Percentiles rank a stretch among this genome's conserved stretches.
Conservation (phyloP, 2,888 invertebrate species). For the Gonocerus acuteangulatus region DNA sequence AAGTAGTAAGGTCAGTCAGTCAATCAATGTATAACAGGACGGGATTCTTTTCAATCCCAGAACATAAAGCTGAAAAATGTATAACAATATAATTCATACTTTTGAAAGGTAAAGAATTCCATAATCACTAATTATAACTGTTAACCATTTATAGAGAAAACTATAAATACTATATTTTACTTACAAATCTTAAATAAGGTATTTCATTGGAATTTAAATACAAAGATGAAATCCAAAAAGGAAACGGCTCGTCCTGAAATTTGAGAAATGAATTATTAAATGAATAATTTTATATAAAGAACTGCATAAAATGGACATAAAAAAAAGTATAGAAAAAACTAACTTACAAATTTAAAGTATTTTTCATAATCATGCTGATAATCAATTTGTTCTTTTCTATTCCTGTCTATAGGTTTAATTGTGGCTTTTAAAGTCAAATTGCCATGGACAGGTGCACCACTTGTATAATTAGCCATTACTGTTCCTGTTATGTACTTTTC, state of each 20-base stretch:
- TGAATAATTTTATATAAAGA: too few relatives aligned
- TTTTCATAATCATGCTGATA: slow-evolving; percentile 49
- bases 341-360: slow-evolving; percentile 65
- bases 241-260: slow-evolving; percentile 64
- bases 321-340: neutral
- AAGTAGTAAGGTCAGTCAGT: too few relatives aligned
- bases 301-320: neutral
- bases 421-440: slow-evolving; percentile 80
- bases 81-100: too few relatives aligned
- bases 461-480: slow-evolving; percentile 91
- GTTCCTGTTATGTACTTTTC: slow-evolving; percentile 76
- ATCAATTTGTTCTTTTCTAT: slow-evolving; percentile 37
- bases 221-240: slow-evolving; percentile 67
- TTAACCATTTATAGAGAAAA: too few relatives aligned
- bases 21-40: too few relatives aligned
- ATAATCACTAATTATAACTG: too few relatives aligned
- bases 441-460: slow-evolving; percentile 81
- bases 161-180: too few relatives aligned
- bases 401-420: slow-evolving; percentile 55
- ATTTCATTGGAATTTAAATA: slow-evolving; percentile 41
- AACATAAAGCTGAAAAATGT: too few relatives aligned
- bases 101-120: too few relatives aligned
- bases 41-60: too few relatives aligned
- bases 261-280: slow-evolving; percentile 32
- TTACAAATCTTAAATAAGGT: slow-evolving; percentile 66